Evolutionary conservation across 2,797 vertebrate genomes (phyloP).

Genomic region (Poecilia wingei): DNA sequence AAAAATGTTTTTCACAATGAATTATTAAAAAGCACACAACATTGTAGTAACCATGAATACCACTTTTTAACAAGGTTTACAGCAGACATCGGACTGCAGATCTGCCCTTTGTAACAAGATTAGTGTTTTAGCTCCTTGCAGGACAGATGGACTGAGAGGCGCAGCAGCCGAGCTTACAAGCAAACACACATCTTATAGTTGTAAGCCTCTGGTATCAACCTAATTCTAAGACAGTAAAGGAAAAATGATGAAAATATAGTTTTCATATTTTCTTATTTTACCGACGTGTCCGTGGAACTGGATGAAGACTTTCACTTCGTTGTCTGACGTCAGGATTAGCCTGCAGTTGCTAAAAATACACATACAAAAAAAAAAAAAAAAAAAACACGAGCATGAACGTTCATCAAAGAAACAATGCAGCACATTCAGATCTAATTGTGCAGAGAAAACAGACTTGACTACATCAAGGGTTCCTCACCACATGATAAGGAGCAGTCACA

Average conservation of each 20-base stretch:
- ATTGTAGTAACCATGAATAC: neutral
- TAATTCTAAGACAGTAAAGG: neutral
- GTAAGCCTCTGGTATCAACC: neutral
- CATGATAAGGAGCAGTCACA: slow-evolving; percentile 85
- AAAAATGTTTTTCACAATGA: neutral
- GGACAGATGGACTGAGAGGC: slow-evolving; percentile 60
- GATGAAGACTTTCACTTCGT: slow-evolving; percentile 35
- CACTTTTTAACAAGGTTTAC: neutral
- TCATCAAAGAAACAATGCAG: slow-evolving; percentile 14
- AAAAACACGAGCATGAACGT: neutral
- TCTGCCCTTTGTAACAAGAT: slow-evolving; percentile 64
- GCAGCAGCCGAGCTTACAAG: slow-evolving; percentile 1
- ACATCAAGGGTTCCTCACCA: slow-evolving; percentile 56
- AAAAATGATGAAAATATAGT: slow-evolving; percentile 11
- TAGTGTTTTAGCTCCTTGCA: slow-evolving; percentile 65
- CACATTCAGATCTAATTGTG: slow-evolving; percentile 9
- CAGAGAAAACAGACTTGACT: neutral
- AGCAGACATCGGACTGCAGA: slow-evolving; percentile 20
- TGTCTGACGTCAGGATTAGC: slow-evolving; percentile 38
- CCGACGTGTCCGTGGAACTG: slow-evolving; percentile 22
- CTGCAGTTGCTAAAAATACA: slow-evolving; percentile 51
- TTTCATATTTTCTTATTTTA: slow-evolving; percentile 20
- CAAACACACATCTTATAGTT: neutral
- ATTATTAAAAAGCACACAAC: slow-evolving; percentile 1
- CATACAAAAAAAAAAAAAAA: slow-evolving; percentile 3